Evolutionary conservation across 2,888 invertebrate genomes (phyloP).

Genomic region (Ophion costatus): DNA sequence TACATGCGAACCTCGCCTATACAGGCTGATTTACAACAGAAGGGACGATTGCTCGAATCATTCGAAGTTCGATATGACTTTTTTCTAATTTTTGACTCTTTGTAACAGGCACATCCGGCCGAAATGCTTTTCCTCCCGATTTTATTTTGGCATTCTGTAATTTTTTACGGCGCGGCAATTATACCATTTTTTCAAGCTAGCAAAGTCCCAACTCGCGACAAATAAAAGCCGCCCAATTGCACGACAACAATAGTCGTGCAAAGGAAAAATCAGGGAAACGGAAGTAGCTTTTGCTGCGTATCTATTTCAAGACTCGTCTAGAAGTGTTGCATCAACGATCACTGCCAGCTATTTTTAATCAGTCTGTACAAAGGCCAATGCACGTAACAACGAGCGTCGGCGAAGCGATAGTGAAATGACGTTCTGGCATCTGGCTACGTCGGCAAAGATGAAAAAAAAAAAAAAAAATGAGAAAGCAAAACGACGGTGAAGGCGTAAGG

Average conservation of each 20-base stretch:
- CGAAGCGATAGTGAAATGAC: slow-evolving; percentile 51
- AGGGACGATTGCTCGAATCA: not conserved
- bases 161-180: too few relatives aligned
- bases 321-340: not conserved
- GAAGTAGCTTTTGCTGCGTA: too few relatives aligned
- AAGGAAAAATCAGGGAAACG: too few relatives aligned
- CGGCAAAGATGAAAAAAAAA: slow-evolving; percentile 26
- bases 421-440: slow-evolving; percentile 49
- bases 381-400: slow-evolving; percentile 34
- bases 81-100: not conserved
- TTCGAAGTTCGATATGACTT: not conserved
- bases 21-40: not conserved
- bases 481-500: slow-evolving; percentile 2
- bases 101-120: too few relatives aligned
- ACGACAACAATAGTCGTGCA: too few relatives aligned
- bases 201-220: too few relatives aligned
- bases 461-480: slow-evolving; percentile 38
- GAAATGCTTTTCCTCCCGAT: too few relatives aligned
- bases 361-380: slow-evolving; percentile 19
- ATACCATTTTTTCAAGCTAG: too few relatives aligned
- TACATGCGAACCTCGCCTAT: not conserved
- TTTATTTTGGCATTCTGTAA: too few relatives aligned
- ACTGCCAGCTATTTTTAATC: not conserved
- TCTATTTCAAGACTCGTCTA: too few relatives aligned
- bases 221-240: too few relatives aligned